Percentiles rank a stretch among this genome's conserved stretches.
phyloP scores from a whole-genome alignment of 2,888 invertebrate species.

The Zeuzera pyrina region DNA sequence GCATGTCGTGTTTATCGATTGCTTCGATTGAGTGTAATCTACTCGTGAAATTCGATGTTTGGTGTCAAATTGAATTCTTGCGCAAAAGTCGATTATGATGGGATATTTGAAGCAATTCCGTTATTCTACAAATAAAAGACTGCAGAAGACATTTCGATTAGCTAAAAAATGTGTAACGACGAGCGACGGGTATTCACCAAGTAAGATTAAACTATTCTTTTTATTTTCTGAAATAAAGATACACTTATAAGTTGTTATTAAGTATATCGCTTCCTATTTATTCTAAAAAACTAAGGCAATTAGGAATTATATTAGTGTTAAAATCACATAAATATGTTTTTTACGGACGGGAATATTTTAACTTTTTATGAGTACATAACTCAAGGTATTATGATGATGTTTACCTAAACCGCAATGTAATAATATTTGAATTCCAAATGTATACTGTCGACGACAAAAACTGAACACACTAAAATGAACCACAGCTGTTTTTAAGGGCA shows the following conservation, averaged over 20 bases:
- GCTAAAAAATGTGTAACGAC: slow-evolving; percentile 17
- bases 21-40: slow-evolving; percentile 3
- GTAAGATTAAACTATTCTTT: too few relatives aligned
- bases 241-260: too few relatives aligned
- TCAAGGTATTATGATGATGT: too few relatives aligned
- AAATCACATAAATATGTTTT: too few relatives aligned
- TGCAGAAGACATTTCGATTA: slow-evolving; percentile 21
- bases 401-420: too few relatives aligned
- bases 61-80: slow-evolving; percentile 17
- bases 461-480: not conserved
- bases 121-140: slow-evolving; percentile 16
- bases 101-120: slow-evolving; percentile 18
- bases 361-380: too few relatives aligned
- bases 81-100: slow-evolving; percentile 25
- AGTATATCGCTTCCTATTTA: too few relatives aligned
- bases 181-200: slow-evolving; percentile 25
- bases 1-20: slow-evolving; percentile 35
- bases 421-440: too few relatives aligned
- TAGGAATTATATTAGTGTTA: too few relatives aligned
- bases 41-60: slow-evolving; percentile 15
- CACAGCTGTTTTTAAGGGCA: slow-evolving; percentile 13
- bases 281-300: too few relatives aligned
- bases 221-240: too few relatives aligned
- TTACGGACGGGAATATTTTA: too few relatives aligned
- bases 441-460: not conserved